phyloP scores from a whole-genome alignment of 2,888 invertebrate species.

The Andrena haemorrhoa region DNA sequence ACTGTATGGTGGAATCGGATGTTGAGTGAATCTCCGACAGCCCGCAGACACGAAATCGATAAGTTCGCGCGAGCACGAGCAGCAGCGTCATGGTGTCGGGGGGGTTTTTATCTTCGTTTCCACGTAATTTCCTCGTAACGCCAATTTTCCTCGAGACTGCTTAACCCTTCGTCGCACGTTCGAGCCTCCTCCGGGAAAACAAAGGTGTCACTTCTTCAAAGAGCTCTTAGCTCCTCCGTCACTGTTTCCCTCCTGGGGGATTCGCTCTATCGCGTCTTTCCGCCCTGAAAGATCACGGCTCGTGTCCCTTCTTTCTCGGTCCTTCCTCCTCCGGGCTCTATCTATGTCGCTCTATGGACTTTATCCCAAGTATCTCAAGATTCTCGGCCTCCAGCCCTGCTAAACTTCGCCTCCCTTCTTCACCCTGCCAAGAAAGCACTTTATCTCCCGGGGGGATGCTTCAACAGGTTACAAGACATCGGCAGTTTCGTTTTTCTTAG shows the following conservation, averaged over 20 bases:
- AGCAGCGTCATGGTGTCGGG: constrained; percentile 16
- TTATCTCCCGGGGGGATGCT: constrained; percentile 77
- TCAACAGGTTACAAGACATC: constrained; percentile 83
- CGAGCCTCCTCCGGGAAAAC: constrained; percentile 77
- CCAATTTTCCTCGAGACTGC: constrained; percentile 75
- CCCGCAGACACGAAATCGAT: background rate
- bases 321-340: constrained; percentile 32
- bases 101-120: constrained; percentile 68
- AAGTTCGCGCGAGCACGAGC: background rate
- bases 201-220: constrained; percentile 81
- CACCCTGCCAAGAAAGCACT: constrained; percentile 70
- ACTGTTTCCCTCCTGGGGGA: constrained; percentile 55
- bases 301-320: constrained; percentile 51
- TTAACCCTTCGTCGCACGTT: constrained; percentile 66
- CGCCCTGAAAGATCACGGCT: constrained; percentile 67
- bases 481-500: constrained; percentile 66
- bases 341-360: constrained; percentile 59
- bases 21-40: background rate
- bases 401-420: constrained; percentile 61
- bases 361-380: constrained; percentile 62
- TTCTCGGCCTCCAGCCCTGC: constrained; percentile 49
- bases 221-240: constrained; percentile 68
- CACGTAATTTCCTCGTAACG: constrained; percentile 75
- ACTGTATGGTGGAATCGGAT: background rate
- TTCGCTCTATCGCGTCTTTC: constrained; percentile 67